Evolutionary conservation across 1,140 invertebrate species (phyloP).

Genomic region (Hylaeus anthracinus): DNA sequence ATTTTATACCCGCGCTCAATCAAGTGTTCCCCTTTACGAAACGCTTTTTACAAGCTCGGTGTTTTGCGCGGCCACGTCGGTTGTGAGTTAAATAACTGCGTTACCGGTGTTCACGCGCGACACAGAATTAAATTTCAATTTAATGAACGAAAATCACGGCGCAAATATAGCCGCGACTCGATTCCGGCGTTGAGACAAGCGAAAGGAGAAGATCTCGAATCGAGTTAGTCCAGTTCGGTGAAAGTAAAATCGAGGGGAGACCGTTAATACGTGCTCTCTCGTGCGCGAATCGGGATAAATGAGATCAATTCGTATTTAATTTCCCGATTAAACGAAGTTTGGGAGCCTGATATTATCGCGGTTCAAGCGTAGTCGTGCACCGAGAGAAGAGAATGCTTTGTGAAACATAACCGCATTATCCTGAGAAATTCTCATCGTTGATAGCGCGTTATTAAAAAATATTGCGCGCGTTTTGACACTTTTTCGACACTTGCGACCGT

Average conservation of each 20-base stretch:
- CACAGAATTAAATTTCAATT: conserved; percentile 4
- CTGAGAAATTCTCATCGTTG: not conserved
- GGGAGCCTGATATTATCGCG: not conserved
- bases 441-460: not conserved
- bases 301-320: conserved; percentile 39
- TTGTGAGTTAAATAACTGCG: conserved; percentile 3
- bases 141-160: not conserved
- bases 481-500: too few relatives aligned
- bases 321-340: conserved; percentile 27
- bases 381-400: not conserved
- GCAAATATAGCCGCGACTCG: not conserved
- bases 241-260: not conserved
- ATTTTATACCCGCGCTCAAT: conserved; percentile 10
- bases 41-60: not conserved
- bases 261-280: too few relatives aligned
- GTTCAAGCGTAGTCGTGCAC: conserved; percentile 1
- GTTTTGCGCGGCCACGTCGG: not conserved
- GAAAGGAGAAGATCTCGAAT: not conserved
- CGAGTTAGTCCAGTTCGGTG: not conserved
- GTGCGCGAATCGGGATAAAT: not conserved
- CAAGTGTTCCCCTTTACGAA: not conserved
- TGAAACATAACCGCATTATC: conserved; percentile 15
- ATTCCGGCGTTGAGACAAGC: conserved; percentile 1
- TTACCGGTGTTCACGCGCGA: not conserved
- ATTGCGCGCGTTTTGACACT: not conserved